Conservation (phyloP, 1,140 invertebrate species). For the Amyelois transitella region DNA sequence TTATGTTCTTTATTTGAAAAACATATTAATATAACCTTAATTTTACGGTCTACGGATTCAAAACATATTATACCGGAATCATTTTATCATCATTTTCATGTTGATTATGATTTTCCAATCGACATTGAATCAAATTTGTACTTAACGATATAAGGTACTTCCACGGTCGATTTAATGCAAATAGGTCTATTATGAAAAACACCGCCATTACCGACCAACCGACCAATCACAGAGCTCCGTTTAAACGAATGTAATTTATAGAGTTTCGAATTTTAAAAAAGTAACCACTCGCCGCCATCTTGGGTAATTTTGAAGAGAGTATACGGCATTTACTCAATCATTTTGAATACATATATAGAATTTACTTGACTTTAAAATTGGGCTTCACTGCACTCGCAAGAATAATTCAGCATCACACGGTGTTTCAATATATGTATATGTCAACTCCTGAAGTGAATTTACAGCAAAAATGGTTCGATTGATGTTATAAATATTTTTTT, state of each 20-base stretch:
- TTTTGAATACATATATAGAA: not conserved
- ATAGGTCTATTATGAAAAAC: constrained; percentile 58
- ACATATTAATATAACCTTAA: not conserved
- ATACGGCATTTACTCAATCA: constrained; percentile 14
- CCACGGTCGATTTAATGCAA: constrained; percentile 63
- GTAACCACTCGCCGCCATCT: constrained; percentile 30
- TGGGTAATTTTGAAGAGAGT: constrained; percentile 43
- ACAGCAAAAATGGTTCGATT: too few relatives aligned
- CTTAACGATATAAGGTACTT: constrained; percentile 37
- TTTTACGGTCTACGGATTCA: constrained; percentile 9
- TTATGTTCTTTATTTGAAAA: not conserved
- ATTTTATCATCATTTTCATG: constrained; percentile 19
- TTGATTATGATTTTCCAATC: constrained; percentile 24
- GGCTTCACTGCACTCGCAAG: too few relatives aligned
- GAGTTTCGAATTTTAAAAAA: constrained; percentile 51
- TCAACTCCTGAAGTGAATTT: too few relatives aligned
- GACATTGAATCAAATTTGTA: constrained; percentile 42
- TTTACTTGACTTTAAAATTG: too few relatives aligned
- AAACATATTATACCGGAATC: constrained; percentile 18
- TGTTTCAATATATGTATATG: too few relatives aligned
- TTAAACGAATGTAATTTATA: constrained; percentile 53
- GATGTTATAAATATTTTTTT: too few relatives aligned
- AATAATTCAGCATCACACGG: too few relatives aligned
- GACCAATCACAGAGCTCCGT: constrained; percentile 37
- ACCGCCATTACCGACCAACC: constrained; percentile 35